phyloP scores from a whole-genome alignment of 1,140 invertebrate species.

The Parasteatoda tepidariorum region DNA sequence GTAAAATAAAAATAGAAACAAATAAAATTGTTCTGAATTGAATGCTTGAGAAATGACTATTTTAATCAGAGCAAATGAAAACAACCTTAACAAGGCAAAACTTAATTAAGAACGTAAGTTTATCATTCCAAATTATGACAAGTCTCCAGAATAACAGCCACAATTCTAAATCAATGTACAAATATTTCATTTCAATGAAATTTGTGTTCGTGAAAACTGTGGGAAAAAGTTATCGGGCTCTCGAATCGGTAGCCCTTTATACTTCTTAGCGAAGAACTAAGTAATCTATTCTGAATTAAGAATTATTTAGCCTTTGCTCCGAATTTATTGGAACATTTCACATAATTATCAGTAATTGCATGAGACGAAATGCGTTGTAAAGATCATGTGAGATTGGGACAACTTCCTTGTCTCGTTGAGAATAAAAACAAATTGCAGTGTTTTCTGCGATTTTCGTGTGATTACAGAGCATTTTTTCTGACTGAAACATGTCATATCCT shows the following conservation, averaged over 20 bases:
- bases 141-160: no score
- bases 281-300: not conserved
- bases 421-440: not conserved
- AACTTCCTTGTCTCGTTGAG: not conserved
- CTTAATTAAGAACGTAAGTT: no score
- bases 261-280: not conserved
- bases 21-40: no score
- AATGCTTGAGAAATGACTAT: no score
- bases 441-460: not conserved
- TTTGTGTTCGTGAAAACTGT: not conserved
- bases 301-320: not conserved
- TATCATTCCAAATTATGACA: no score
- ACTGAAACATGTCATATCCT: not conserved
- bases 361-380: not conserved
- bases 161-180: no score
- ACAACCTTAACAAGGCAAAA: no score
- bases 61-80: no score
- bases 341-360: not conserved
- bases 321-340: slow-evolving; percentile 8
- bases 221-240: not conserved
- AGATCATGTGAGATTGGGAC: not conserved
- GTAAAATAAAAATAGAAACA: no score
- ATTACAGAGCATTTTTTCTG: not conserved
- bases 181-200: no score
- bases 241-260: not conserved